A percentile compares a stretch with the other conserved stretches of the same genome.
These are phyloP conservation scores for Drosophila eohydei DNA, from an alignment of 2,888 invertebrate species.

Conservation along the genomic window DNA sequence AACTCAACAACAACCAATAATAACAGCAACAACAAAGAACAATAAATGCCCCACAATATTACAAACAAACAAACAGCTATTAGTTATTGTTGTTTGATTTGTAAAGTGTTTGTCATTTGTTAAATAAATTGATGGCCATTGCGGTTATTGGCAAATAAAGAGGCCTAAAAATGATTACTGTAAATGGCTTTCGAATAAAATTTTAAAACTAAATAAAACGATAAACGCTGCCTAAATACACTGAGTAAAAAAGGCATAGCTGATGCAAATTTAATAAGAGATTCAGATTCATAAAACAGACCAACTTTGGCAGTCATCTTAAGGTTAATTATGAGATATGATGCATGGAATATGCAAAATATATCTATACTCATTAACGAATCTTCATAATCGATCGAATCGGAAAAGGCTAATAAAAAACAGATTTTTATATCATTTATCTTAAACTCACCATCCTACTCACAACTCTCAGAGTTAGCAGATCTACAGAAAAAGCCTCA, in stretches of 20 bases:
- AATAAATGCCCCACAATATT: conserved; percentile 43
- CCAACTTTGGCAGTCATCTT: too few species aligned
- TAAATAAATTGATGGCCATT: conserved; percentile 79
- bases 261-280: too few species aligned
- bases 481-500: not conserved
- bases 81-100: conserved; percentile 81
- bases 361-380: not conserved
- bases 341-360: not conserved
- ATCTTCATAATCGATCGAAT: not conserved
- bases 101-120: conserved; percentile 78
- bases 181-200: conserved; percentile 35
- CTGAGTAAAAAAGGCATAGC: not conserved
- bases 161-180: conserved; percentile 44
- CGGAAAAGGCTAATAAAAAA: not conserved
- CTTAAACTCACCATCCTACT: not conserved
- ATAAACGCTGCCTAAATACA: conserved; percentile 3
- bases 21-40: conserved; percentile 13
- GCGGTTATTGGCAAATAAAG: conserved; percentile 69
- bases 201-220: conserved; percentile 16
- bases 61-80: conserved; percentile 66
- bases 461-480: not conserved
- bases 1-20: conserved; percentile 38
- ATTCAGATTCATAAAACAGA: not conserved
- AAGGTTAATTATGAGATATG: not conserved
- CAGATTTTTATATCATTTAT: not conserved